Evolutionary conservation across 2,797 vertebrate genomes (phyloP), one percentile per base, ranked within the genome.

Genomic region (Gymnoscopelus braueri): DNA sequence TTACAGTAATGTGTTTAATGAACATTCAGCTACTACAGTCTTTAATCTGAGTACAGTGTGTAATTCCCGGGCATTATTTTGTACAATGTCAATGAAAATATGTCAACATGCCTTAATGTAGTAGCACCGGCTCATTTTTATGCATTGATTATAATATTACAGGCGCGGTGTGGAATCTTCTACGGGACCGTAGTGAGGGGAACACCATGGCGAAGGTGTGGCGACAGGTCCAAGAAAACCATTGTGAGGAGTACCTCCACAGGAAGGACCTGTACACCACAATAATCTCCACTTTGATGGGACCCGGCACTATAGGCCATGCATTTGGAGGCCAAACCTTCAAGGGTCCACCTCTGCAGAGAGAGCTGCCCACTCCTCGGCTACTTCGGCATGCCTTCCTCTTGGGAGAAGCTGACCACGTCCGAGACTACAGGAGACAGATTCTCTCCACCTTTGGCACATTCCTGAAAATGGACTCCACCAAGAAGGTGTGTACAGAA

Each of bases 161-260:
- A 74, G 75, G 58, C 62, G 29, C 51, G 29, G 75, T 32, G 66
- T 78, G 70, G 70, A 78, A 6, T 11, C 66, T 77, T 47, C 48
- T 74, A 29, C 6, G 44, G 6, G 65, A 74, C 64, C 4, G 47
- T 24, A 74, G 58, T 0, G 35, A 74, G 1, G 61, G 58, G 3
- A 78, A 69, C 78, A 76, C 58, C 13, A 67, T 83, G 59, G 59
- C 24, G 2, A 80, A 77, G 32, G 71, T 76, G 39, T 79, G 73
- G 65, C 5, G 11, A 13, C 67, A 82, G 47, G 19, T 78, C 2
- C 51, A 75, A 1, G 66, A 78, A 24, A 74, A 69, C 12, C 80
- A 77, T 3, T 2, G 12, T 19, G 35, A 80, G 44, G 19, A 75
- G 54, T 65, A 80, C 39, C 65, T 80, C 3, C 60, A 75, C 0